These are phyloP conservation scores for Ormyrus rosae DNA, from an alignment of 2,888 invertebrate genomes.

Conservation along the genomic window DNA sequence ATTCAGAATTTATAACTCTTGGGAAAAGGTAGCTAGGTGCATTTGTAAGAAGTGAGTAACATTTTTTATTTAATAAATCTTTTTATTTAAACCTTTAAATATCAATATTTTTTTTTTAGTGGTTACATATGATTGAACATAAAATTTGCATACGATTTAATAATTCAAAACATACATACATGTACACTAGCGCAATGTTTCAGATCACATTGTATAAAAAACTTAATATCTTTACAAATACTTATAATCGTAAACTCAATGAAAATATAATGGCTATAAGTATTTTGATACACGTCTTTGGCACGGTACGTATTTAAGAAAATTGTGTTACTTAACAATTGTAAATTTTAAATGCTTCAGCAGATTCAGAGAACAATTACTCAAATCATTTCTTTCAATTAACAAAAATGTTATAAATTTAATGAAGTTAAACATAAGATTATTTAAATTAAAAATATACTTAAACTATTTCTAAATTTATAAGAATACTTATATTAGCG, in stretches of 20 bases:
- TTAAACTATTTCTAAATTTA: constrained; percentile 5
- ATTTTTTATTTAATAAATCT: too few relatives aligned
- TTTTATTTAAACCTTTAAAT: too few relatives aligned
- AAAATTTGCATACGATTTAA: neutral
- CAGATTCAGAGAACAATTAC: constrained; percentile 1
- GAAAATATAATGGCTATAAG: constrained; percentile 13
- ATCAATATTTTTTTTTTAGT: constrained; percentile 73
- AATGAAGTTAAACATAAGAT: neutral
- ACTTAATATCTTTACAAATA: neutral
- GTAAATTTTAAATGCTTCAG: neutral
- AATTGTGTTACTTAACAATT: constrained; percentile 8
- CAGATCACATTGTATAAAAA: constrained; percentile 7
- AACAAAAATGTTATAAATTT: neutral
- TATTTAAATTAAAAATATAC: neutral
- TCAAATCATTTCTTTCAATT: neutral
- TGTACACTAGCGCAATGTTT: constrained; percentile 1
- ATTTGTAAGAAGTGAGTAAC: too few relatives aligned
- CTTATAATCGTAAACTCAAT: constrained; percentile 12
- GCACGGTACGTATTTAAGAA: constrained; percentile 19
- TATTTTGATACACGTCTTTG: constrained; percentile 24
- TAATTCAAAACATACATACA: constrained; percentile 16
- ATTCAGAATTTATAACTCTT: too few relatives aligned
- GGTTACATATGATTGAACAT: neutral
- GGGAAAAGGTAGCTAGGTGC: too few relatives aligned
- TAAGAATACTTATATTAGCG: constrained; percentile 14